A percentile compares a stretch with the other conserved stretches of the same genome.
These are phyloP conservation scores for Baryphthengus martii DNA, from an alignment of 2,113 vertebrate genomes.

Conservation along the genomic window DNA sequence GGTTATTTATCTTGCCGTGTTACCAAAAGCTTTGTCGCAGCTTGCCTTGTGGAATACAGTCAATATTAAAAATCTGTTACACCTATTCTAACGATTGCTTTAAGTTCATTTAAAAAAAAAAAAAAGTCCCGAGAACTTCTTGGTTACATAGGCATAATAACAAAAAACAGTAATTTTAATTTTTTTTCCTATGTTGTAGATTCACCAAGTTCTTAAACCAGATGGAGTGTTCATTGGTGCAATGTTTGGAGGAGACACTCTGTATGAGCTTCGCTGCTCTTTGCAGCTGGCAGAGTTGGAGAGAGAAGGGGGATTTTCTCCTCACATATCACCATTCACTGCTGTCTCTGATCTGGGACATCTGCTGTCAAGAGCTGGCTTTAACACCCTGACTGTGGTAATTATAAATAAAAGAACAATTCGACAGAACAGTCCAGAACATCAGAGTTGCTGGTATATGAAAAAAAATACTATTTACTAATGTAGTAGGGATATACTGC, in stretches of 20 bases:
- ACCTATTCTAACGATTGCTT: accelerated
- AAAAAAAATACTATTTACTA: background rate
- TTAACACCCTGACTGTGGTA: slow-evolving; percentile 94
- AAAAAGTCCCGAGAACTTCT: background rate
- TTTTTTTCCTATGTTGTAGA: slow-evolving; percentile 66
- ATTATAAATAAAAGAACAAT: slow-evolving; percentile 17
- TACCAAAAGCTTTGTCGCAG: background rate
- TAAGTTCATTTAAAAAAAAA: background rate
- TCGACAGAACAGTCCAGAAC: background rate
- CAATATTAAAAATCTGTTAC: background rate
- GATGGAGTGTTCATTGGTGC: slow-evolving; percentile 93
- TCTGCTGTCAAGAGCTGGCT: slow-evolving; percentile 88
- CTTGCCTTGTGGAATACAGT: background rate
- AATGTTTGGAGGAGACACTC: slow-evolving; percentile 90
- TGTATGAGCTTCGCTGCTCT: slow-evolving; percentile 93
- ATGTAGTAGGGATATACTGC: background rate
- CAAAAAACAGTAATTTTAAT: background rate
- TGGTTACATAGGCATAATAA: accelerated
- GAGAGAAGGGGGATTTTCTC: slow-evolving; percentile 91
- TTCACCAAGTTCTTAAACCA: slow-evolving; percentile 87
- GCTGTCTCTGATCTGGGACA: slow-evolving; percentile 88
- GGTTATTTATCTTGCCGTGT: background rate
- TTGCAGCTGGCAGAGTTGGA: slow-evolving; percentile 91
- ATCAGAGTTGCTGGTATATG: background rate
- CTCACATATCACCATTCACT: slow-evolving; percentile 90